A percentile compares a stretch with the other conserved stretches of the same genome.
Conservation (phyloP, 2,888 invertebrate species). For the Stegana nigrithorax region DNA sequence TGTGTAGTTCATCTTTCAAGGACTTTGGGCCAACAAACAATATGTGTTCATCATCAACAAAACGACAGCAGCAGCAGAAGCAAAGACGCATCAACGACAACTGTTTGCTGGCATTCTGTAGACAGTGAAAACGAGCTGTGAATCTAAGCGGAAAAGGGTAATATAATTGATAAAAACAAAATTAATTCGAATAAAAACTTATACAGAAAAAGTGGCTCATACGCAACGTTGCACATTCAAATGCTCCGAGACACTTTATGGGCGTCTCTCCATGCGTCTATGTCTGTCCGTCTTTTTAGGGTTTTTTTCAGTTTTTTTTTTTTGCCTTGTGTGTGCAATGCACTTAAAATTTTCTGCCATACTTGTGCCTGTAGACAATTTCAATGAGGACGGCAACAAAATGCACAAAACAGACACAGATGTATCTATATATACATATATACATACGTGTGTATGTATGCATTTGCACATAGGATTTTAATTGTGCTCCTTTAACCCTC, state of each 20-base stretch:
- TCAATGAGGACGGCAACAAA: background rate
- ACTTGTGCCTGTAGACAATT: background rate
- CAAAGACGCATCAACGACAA: slow-evolving; percentile 4
- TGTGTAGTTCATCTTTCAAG: background rate
- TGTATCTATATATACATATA: background rate
- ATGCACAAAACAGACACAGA: background rate
- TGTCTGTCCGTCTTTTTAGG: background rate
- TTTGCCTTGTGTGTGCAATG: background rate
- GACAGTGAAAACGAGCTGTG: background rate
- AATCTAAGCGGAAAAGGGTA: background rate
- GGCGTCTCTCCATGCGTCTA: background rate
- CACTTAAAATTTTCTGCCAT: slow-evolving; percentile 5
- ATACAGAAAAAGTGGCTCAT: slow-evolving; percentile 45
- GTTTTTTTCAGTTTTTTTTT: background rate
- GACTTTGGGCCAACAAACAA: slow-evolving; percentile 26
- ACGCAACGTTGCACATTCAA: slow-evolving; percentile 51
- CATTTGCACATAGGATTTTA: background rate
- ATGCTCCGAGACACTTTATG: background rate
- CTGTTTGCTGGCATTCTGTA: background rate
- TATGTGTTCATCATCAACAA: slow-evolving; percentile 37
- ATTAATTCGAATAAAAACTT: background rate
- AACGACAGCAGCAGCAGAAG: slow-evolving; percentile 27
- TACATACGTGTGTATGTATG: background rate
- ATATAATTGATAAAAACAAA: background rate
- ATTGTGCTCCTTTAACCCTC: slow-evolving; percentile 8